These are phyloP conservation scores for Cyclargus thomasi DNA, from an alignment of 1,140 invertebrate genomes.

Conservation along the genomic window DNA sequence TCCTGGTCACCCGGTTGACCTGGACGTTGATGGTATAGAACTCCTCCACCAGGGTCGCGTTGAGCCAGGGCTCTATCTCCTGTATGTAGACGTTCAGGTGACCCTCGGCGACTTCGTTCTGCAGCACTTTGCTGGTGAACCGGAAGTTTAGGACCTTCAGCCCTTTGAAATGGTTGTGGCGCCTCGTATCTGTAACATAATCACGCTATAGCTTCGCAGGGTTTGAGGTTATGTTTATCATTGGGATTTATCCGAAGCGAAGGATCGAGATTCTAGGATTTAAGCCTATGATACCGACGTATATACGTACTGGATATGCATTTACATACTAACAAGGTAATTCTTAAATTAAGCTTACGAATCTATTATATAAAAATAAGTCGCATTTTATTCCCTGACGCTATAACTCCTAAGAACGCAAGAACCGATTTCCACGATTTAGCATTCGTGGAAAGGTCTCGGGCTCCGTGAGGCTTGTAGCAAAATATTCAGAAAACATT, in stretches of 20 bases:
- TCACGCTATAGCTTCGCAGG: too few relatives aligned
- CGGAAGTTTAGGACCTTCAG: constrained; percentile 75
- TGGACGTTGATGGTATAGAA: constrained; percentile 53
- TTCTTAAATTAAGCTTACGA: too few relatives aligned
- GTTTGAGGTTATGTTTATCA: too few relatives aligned
- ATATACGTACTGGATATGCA: too few relatives aligned
- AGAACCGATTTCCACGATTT: too few relatives aligned
- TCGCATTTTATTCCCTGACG: too few relatives aligned
- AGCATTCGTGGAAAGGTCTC: too few relatives aligned
- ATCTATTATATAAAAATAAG: too few relatives aligned
- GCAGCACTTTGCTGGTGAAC: constrained; percentile 75
- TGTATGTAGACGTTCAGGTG: constrained; percentile 75
- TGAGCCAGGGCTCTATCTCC: constrained; percentile 51
- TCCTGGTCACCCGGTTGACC: constrained; percentile 64
- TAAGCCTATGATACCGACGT: neutral
- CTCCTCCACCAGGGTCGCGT: constrained; percentile 48
- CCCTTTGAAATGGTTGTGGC: constrained; percentile 68
- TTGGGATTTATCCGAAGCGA: neutral
- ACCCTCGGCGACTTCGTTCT: constrained; percentile 74
- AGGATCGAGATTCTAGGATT: neutral
- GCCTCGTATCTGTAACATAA: constrained; percentile 52
- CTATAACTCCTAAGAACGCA: too few relatives aligned
- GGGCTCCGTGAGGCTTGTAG: too few relatives aligned
- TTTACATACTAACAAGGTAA: too few relatives aligned
- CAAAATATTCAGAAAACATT: too few relatives aligned